A percentile compares a stretch with the other conserved stretches of the same genome.
Evolutionary conservation across 2,888 invertebrate genomes (phyloP).

Genomic region (Erpobdella octoculata): DNA sequence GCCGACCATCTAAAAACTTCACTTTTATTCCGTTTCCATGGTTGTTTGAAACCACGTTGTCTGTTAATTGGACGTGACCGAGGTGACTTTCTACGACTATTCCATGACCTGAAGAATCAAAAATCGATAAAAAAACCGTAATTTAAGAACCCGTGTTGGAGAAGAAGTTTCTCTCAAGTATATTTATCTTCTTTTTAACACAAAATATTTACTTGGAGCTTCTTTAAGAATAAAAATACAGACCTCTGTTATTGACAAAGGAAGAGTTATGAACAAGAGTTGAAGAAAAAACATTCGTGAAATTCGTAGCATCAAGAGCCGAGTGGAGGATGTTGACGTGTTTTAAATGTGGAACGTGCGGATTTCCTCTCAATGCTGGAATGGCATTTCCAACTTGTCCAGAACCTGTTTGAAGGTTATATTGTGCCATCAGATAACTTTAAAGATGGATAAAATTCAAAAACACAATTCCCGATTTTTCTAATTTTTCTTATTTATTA

Average conservation of each 20-base stretch:
- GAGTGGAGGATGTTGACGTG: conserved; percentile 75
- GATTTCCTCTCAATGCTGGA: conserved; percentile 49
- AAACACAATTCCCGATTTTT: background rate
- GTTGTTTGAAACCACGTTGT: conserved; percentile 37
- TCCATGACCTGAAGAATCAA: conserved; percentile 48
- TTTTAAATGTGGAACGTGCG: conserved; percentile 71
- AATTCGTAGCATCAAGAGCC: conserved; percentile 85
- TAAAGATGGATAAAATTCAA: background rate
- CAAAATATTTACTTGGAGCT: background rate
- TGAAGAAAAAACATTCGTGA: conserved; percentile 74
- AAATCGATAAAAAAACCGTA: background rate
- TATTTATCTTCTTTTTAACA: background rate
- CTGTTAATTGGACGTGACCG: conserved; percentile 47
- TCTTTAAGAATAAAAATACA: background rate
- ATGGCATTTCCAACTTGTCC: conserved; percentile 36
- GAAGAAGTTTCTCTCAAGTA: background rate
- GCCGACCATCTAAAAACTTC: conserved; percentile 40
- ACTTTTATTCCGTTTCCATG: conserved; percentile 49
- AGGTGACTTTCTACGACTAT: conserved; percentile 46
- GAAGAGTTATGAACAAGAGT: conserved; percentile 72
- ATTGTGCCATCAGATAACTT: background rate
- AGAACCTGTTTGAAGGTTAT: background rate
- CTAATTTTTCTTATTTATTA: background rate
- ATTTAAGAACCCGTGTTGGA: background rate
- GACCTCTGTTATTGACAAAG: conserved; percentile 70